Conservation (phyloP, 2,797 vertebrate genomes). For the Tadarida brasiliensis region DNA sequence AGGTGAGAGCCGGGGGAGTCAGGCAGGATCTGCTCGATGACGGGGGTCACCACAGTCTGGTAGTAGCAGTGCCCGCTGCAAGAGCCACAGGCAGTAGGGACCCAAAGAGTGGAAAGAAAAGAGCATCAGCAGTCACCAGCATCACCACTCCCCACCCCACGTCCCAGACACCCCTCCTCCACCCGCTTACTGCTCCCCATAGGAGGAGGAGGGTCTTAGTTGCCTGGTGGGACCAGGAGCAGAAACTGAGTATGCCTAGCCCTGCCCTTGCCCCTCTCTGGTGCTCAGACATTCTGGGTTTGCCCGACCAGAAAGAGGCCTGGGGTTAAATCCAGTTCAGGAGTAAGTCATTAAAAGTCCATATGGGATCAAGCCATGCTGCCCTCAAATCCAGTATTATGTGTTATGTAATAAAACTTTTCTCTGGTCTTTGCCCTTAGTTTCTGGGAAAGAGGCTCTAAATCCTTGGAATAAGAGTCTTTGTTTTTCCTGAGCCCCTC, state of each 20-base stretch:
- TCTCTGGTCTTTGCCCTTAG: constrained; percentile 19
- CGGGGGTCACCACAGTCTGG: constrained; percentile 95
- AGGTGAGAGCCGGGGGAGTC: constrained; percentile 94
- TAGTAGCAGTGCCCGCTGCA: constrained; percentile 97
- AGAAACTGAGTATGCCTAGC: background rate
- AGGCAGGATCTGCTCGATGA: constrained; percentile 92
- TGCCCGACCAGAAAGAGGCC: background rate
- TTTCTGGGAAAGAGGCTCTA: constrained; percentile 13
- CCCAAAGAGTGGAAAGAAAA: background rate
- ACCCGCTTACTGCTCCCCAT: rapidly evolving
- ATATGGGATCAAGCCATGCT: constrained; percentile 12
- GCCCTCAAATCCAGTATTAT: constrained; percentile 14
- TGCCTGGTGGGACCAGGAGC: background rate
- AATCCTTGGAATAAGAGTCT: constrained; percentile 11
- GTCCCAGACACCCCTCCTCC: background rate
- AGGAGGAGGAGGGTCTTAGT: too few relatives aligned
- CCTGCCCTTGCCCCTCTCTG: background rate
- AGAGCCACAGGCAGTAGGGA: rapidly evolving
- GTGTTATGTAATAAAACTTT: background rate
- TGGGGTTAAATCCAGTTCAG: background rate
- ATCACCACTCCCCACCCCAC: too few relatives aligned
- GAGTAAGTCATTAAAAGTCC: constrained; percentile 63
- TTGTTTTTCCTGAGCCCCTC: background rate
- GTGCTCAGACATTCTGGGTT: background rate
- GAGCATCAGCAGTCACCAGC: background rate